These are phyloP conservation scores for Chaetodon trifasciatus DNA, from an alignment of 2,797 vertebrate species.

Conservation along the genomic window DNA sequence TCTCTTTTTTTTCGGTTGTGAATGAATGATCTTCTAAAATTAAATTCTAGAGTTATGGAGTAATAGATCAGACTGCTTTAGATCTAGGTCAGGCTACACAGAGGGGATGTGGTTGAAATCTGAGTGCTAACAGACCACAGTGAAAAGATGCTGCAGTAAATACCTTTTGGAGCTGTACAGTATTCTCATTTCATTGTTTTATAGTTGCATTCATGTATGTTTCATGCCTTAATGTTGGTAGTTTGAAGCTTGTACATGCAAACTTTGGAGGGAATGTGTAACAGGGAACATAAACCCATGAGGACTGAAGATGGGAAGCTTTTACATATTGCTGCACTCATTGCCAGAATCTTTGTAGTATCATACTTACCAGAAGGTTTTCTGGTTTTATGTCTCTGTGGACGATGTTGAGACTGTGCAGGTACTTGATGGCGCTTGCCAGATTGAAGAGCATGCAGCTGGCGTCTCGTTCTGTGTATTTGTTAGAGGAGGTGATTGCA, in stretches of 20 bases:
- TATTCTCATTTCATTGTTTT: neutral
- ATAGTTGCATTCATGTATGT: neutral
- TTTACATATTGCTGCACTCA: neutral
- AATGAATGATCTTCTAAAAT: neutral
- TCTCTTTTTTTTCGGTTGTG: neutral
- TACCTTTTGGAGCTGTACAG: neutral
- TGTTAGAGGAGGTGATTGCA: conserved; percentile 96
- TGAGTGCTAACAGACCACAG: neutral
- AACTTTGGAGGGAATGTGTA: neutral
- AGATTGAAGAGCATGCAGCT: conserved; percentile 98
- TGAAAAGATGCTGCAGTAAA: neutral
- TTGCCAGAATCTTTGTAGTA: neutral
- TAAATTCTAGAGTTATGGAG: neutral
- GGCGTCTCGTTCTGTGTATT: conserved; percentile 96
- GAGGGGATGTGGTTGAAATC: neutral
- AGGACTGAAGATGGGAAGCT: neutral
- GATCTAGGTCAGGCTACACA: neutral
- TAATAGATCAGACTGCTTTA: neutral
- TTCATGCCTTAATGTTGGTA: neutral
- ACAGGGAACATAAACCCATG: neutral
- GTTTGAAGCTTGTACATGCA: neutral
- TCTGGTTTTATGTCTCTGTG: conserved; percentile 99
- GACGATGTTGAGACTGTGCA: conserved; percentile 96
- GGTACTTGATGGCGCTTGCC: conserved; percentile 97
- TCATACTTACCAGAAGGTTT: conserved; percentile 93